Conservation (phyloP, 37 sponge, comb jelly and placozoan species). For the Agelas oroides region DNA sequence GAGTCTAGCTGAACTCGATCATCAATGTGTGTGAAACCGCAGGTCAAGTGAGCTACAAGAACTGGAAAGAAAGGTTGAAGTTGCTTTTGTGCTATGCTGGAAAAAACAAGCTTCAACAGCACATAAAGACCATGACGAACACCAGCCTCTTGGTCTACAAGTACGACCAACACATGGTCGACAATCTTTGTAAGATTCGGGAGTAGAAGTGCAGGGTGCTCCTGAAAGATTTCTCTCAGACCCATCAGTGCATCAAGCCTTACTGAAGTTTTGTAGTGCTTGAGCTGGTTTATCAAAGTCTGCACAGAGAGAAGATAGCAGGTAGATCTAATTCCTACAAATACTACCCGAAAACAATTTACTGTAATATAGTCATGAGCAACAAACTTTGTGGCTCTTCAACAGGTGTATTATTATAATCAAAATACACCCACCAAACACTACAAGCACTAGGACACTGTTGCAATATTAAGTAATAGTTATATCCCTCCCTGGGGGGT, state of each 20-base stretch:
- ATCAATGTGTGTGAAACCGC: constrained; percentile 64
- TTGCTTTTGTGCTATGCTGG: not conserved
- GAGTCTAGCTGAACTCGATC: constrained; percentile 53
- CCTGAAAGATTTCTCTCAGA: constrained; percentile 37
- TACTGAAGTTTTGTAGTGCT: constrained; percentile 39
- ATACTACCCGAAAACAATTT: too few species aligned
- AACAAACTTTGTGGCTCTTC: too few species aligned
- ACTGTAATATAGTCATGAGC: too few species aligned
- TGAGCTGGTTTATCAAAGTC: constrained; percentile 46
- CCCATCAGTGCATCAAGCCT: constrained; percentile 43
- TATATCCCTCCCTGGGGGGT: too few species aligned
- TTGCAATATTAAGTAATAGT: too few species aligned
- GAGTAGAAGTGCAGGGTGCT: constrained; percentile 29
- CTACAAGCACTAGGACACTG: too few species aligned
- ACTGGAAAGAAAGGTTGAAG: constrained; percentile 42
- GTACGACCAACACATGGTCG: not conserved
- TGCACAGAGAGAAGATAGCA: not conserved
- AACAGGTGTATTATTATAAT: too few species aligned
- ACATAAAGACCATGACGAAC: constrained; percentile 42
- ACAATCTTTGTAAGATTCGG: constrained; percentile 52
- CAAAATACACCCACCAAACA: too few species aligned
- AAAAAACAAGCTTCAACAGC: constrained; percentile 33
- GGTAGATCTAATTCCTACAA: too few species aligned
- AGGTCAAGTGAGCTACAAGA: constrained; percentile 53
- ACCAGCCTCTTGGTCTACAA: constrained; percentile 9